A percentile compares a stretch with the other conserved stretches of the same genome.
phyloP scores from a whole-genome alignment of 2,113 vertebrate species.

The Epinephelus lanceolatus region DNA sequence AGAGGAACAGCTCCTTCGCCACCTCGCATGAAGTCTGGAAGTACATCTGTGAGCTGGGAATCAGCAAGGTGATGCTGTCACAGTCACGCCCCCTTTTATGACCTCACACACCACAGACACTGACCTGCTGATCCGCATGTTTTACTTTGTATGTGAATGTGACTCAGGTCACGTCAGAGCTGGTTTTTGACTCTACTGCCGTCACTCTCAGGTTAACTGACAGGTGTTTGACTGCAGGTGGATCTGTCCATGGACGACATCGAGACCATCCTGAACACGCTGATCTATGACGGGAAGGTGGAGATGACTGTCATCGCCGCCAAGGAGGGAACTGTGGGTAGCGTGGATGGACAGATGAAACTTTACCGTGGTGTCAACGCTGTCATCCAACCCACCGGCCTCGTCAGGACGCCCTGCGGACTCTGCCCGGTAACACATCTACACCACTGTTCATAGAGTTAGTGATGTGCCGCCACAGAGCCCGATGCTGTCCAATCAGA shows the following conservation, averaged over 20 bases:
- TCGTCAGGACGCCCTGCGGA: constrained; percentile 94
- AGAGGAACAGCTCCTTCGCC: constrained; percentile 96
- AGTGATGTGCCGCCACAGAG: too few species aligned
- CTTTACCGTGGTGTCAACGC: constrained; percentile 92
- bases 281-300: constrained; percentile 98
- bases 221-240: constrained; percentile 82
- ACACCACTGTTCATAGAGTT: too few species aligned
- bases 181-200: too few species aligned
- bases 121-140: background rate
- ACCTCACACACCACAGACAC: constrained; percentile 9
- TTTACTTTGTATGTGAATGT: background rate
- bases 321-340: constrained; percentile 95
- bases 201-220: background rate
- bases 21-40: constrained; percentile 99
- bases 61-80: constrained; percentile 86
- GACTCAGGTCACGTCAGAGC: background rate
- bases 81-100: background rate
- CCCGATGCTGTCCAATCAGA: too few species aligned
- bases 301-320: constrained; percentile 98
- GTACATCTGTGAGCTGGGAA: constrained; percentile 96
- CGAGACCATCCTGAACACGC: constrained; percentile 97
- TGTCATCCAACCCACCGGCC: constrained; percentile 91
- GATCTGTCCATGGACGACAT: constrained; percentile 99
- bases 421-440: constrained; percentile 91
- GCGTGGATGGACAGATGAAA: constrained; percentile 96